Evolutionary conservation across 1,140 invertebrate genomes (phyloP).

Genomic region (Caerostris darwini): DNA sequence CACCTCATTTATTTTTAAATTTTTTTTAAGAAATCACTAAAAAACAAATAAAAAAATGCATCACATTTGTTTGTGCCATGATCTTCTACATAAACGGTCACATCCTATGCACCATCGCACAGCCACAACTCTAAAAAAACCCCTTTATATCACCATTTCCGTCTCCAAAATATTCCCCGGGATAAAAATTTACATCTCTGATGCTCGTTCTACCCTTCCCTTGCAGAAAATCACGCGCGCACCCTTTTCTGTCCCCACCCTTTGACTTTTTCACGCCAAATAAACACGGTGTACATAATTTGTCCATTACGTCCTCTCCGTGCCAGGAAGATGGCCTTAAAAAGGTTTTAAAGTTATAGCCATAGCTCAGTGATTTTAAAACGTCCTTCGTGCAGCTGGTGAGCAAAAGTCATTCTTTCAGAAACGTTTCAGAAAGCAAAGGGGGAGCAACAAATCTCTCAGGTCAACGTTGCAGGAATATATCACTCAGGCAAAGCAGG

Average conservation of each 20-base stretch:
- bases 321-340: slow-evolving; percentile 52
- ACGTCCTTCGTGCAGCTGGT: slow-evolving; percentile 5
- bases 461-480: slow-evolving; percentile 19
- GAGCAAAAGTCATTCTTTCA: slow-evolving; percentile 51
- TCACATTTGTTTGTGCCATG: neutral
- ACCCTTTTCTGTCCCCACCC: neutral
- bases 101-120: neutral
- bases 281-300: slow-evolving; percentile 77
- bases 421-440: slow-evolving; percentile 24
- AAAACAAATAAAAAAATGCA: too few species aligned
- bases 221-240: slow-evolving; percentile 17
- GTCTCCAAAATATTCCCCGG: neutral
- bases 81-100: neutral
- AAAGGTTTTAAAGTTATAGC: slow-evolving; percentile 75
- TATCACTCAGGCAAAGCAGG: slow-evolving; percentile 19
- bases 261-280: slow-evolving; percentile 60
- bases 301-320: slow-evolving; percentile 52
- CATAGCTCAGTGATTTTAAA: slow-evolving; percentile 68
- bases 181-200: slow-evolving; percentile 35
- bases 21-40: too few species aligned
- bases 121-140: neutral
- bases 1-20: too few species aligned
- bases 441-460: slow-evolving; percentile 35
- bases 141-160: slow-evolving; percentile 24
- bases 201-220: neutral